A percentile compares a stretch with the other conserved stretches of the same genome.
Conservation (phyloP, 1,140 invertebrate genomes). For the Holcopasites calliopsidis region DNA sequence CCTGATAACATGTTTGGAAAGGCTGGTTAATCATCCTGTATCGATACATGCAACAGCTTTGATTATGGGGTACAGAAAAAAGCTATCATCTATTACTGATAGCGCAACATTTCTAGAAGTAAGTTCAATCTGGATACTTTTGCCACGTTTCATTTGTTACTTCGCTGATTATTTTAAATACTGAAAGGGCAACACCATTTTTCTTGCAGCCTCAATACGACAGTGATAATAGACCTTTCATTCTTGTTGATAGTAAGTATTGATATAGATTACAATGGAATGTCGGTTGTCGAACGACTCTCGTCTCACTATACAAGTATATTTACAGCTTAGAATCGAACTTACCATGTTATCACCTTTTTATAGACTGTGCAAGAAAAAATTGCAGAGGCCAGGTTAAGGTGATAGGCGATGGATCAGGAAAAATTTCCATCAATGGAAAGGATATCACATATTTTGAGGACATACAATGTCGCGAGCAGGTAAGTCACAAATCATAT, state of each 20-base stretch:
- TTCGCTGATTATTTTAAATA: slow-evolving; percentile 32
- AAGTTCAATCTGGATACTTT: slow-evolving; percentile 42
- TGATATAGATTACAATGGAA: background rate
- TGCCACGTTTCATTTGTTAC: slow-evolving; percentile 16
- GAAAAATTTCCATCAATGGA: slow-evolving; percentile 91
- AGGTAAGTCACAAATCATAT: slow-evolving; percentile 80
- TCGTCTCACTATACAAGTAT: too few species aligned
- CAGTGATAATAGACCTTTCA: slow-evolving; percentile 55
- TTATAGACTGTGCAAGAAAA: slow-evolving; percentile 87
- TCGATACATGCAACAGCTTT: slow-evolving; percentile 85
- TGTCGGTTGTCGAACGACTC: too few species aligned
- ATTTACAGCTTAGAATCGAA: background rate
- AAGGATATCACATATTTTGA: slow-evolving; percentile 88
- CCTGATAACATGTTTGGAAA: slow-evolving; percentile 87
- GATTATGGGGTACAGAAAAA: slow-evolving; percentile 85
- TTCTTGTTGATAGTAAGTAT: slow-evolving; percentile 56
- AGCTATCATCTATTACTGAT: slow-evolving; percentile 80
- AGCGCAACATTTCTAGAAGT: slow-evolving; percentile 79
- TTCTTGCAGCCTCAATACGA: slow-evolving; percentile 58
- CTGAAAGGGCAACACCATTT: slow-evolving; percentile 29
- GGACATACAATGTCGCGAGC: slow-evolving; percentile 85
- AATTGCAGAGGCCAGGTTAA: slow-evolving; percentile 84
- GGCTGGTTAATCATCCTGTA: slow-evolving; percentile 86
- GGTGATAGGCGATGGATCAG: slow-evolving; percentile 87
- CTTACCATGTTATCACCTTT: slow-evolving; percentile 32